A percentile compares a stretch with the other conserved stretches of the same genome.
phyloP scores from a whole-genome alignment of 1,140 invertebrate genomes.

The Zaprionus inermis region DNA sequence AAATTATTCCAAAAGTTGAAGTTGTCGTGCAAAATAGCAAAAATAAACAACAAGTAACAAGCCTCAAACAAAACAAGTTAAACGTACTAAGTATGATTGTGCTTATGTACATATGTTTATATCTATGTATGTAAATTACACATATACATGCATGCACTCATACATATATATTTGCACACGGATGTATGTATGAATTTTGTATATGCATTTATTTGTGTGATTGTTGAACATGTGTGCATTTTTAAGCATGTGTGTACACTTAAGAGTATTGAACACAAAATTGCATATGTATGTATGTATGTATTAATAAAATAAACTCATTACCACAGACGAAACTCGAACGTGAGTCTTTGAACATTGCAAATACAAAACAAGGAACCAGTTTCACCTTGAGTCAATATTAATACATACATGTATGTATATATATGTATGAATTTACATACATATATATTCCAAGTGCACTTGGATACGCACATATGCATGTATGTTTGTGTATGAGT shows the following conservation, averaged over 20 bases:
- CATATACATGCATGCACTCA: neutral
- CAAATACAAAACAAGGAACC: constrained; percentile 79
- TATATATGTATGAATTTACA: constrained; percentile 5
- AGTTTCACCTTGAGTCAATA: constrained; percentile 79
- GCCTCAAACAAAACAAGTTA: constrained; percentile 22
- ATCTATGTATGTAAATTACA: neutral
- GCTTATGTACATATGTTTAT: neutral
- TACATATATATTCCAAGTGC: constrained; percentile 16
- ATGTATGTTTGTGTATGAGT: constrained; percentile 9
- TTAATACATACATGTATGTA: constrained; percentile 38
- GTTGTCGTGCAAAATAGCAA: neutral
- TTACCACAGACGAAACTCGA: constrained; percentile 74
- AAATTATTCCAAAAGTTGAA: constrained; percentile 18
- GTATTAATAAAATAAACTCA: constrained; percentile 61
- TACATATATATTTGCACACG: neutral
- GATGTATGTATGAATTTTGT: neutral
- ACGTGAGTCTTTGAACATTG: constrained; percentile 80
- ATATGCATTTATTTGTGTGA: constrained; percentile 1
- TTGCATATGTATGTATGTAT: constrained; percentile 16
- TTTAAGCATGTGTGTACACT: neutral
- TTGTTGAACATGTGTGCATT: constrained; percentile 8
- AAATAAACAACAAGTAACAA: constrained; percentile 22
- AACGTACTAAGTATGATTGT: neutral
- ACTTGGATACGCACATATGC: constrained; percentile 11
- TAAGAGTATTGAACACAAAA: constrained; percentile 18